Conservation (phyloP, 1,140 invertebrate genomes). For the Zaprionus vittiger region DNA sequence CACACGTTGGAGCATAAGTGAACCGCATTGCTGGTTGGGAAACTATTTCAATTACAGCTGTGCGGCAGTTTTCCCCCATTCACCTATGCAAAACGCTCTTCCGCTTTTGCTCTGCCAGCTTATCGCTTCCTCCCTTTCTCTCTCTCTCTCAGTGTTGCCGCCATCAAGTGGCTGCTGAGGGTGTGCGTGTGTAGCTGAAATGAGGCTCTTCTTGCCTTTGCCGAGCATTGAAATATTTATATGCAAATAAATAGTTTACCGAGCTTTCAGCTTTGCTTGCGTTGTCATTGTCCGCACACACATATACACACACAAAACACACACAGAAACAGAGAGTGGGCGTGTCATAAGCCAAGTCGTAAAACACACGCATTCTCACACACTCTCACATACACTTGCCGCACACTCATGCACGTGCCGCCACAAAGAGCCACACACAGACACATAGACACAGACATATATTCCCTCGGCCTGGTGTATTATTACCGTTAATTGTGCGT, state of each 20-base stretch:
- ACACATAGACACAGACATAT: constrained; percentile 7
- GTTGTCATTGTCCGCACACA: constrained; percentile 59
- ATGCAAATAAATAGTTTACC: constrained; percentile 80
- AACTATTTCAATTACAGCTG: constrained; percentile 78
- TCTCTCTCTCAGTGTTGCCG: neutral
- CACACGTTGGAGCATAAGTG: constrained; percentile 30
- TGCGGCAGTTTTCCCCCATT: constrained; percentile 33
- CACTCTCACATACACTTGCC: constrained; percentile 5
- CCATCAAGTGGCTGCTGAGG: constrained; percentile 27
- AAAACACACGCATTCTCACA: constrained; percentile 39
- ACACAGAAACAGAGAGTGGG: constrained; percentile 23
- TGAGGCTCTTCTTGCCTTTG: constrained; percentile 38
- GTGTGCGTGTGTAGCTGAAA: constrained; percentile 16
- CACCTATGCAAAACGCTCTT: constrained; percentile 40
- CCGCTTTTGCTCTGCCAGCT: constrained; percentile 2
- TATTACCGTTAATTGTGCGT: constrained; percentile 78
- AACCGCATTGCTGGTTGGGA: constrained; percentile 49
- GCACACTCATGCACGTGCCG: neutral
- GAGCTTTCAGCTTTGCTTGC: constrained; percentile 64
- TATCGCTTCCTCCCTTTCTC: neutral
- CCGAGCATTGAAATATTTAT: constrained; percentile 72
- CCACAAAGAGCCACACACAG: neutral
- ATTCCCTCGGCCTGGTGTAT: constrained; percentile 42
- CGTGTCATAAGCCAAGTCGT: constrained; percentile 60
- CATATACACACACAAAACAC: neutral